Base-by-base conservation (phyloP, 2,888 invertebrate genomes). In the Epirrita christyi region DNA sequence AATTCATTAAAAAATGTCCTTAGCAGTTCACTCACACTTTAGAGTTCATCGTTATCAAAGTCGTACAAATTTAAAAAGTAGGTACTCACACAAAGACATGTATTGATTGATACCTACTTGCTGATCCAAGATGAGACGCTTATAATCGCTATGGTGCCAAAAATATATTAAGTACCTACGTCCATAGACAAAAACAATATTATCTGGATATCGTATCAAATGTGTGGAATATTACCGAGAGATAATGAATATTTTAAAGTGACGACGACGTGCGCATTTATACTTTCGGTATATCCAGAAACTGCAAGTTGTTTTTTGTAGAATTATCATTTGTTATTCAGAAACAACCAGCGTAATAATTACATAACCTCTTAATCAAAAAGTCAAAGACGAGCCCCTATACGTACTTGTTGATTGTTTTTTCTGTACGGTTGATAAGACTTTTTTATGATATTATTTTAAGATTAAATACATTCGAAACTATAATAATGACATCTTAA, bases 181-280 rank as follows among this genome's bases (percentile, higher is more conserved):
- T 63, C 43, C n/a, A n/a, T 14, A 55, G 58, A 51, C 61, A 34
- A 41, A 46, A 40, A 49, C 43, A 44, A 51, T 51, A 21, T 63
- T 50, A 60, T 66, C 63, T 61, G 32, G 46, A 13, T 50, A 34
- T 51, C 51, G 40, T 55, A 53, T 51, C 43, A 55, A 62, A 49
- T 42, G 41, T 60, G 61, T 63, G 61, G 63, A 63, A 63, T 61
- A 50, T 52, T 62, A 60, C 56, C 46, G 37, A 56, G 27, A 49
- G 51, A 64, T 59, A 63, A 28, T 40, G 34, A 40, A 37, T 55
- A 56, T 48, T 55, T 62, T 32, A 43, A 60, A 61, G 37, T 46
- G 28, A 14, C 11, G 43, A 34, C 15, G 9, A 28, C 21, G 40
- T 13, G 15, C 6, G 34, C 15, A 4, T n/a, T n/a, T n/a, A n/a